Conservation (phyloP, 2,113 vertebrate genomes). For the Axis porcinus region DNA sequence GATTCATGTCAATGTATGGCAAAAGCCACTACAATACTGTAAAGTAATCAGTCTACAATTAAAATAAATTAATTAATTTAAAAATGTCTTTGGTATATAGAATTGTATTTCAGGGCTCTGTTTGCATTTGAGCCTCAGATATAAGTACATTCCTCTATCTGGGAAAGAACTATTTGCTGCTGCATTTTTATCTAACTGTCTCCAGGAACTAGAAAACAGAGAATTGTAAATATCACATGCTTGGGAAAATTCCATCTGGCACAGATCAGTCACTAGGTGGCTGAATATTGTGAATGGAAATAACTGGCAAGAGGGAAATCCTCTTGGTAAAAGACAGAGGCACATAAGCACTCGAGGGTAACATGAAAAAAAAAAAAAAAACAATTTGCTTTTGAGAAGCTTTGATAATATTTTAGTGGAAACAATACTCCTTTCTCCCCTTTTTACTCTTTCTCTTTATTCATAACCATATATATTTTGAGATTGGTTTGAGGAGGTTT, state of each 20-base stretch:
- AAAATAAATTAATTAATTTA: not conserved
- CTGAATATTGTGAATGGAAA: slow-evolving; percentile 64
- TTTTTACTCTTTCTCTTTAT: not conserved
- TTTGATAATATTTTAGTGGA: slow-evolving; percentile 33
- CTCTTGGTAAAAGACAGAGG: slow-evolving; percentile 60
- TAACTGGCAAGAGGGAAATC: slow-evolving; percentile 69
- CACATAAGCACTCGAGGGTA: slow-evolving; percentile 20
- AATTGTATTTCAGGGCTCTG: slow-evolving; percentile 8
- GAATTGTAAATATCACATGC: slow-evolving; percentile 69
- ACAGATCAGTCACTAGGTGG: slow-evolving; percentile 66
- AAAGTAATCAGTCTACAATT: not conserved
- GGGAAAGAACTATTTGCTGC: slow-evolving; percentile 54
- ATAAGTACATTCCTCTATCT: slow-evolving; percentile 35
- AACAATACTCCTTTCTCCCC: not conserved
- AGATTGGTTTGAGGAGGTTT: not conserved
- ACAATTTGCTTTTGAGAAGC: slow-evolving; percentile 55
- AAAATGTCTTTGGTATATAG: not conserved
- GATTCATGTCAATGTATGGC: not conserved
- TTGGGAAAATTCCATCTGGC: slow-evolving; percentile 77
- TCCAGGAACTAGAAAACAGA: slow-evolving; percentile 76
- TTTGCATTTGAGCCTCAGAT: slow-evolving; percentile 39
- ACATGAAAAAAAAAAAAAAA: slow-evolving; percentile 44
- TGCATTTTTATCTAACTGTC: slow-evolving; percentile 74
- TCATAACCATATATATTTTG: not conserved
- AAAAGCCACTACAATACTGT: not conserved